phyloP scores from a whole-genome alignment of 1,140 invertebrate species.

The Drosophila oshimai region DNA sequence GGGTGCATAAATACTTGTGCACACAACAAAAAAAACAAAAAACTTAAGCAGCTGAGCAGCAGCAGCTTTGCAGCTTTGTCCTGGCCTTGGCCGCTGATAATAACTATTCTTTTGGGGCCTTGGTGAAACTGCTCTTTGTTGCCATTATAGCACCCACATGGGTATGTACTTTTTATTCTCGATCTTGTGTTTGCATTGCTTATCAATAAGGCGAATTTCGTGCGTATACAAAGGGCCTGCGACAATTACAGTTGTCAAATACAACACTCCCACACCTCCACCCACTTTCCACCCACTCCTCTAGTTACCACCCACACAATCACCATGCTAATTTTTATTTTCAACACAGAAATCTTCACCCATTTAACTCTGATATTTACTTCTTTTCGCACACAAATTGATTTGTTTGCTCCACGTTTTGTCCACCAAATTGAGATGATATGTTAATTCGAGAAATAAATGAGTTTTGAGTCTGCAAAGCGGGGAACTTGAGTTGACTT shows the following conservation, averaged over 20 bases:
- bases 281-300: slow-evolving; percentile 6
- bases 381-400: slow-evolving; percentile 35
- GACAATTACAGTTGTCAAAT: slow-evolving; percentile 77
- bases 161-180: slow-evolving; percentile 8
- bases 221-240: slow-evolving; percentile 42
- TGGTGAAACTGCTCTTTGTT: slow-evolving; percentile 1
- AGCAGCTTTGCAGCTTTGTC: slow-evolving; percentile 47
- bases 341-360: slow-evolving; percentile 54
- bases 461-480: neutral
- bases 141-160: slow-evolving; percentile 5
- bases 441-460: slow-evolving; percentile 51
- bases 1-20: slow-evolving; percentile 40
- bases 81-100: slow-evolving; percentile 53
- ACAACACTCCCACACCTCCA: slow-evolving; percentile 20
- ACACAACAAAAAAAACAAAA: slow-evolving; percentile 20
- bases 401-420: slow-evolving; percentile 53
- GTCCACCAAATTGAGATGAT: slow-evolving; percentile 55
- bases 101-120: slow-evolving; percentile 12
- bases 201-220: slow-evolving; percentile 63
- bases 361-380: slow-evolving; percentile 4
- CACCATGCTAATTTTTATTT: slow-evolving; percentile 51
- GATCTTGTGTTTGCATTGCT: slow-evolving; percentile 41
- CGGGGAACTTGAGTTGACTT: slow-evolving; percentile 20
- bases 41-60: slow-evolving; percentile 6
- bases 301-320: too few species aligned